Percentiles rank a stretch among this genome's conserved stretches.
Evolutionary conservation across 2,888 invertebrate genomes (phyloP).

Genomic region (Eupithecia subumbrata): DNA sequence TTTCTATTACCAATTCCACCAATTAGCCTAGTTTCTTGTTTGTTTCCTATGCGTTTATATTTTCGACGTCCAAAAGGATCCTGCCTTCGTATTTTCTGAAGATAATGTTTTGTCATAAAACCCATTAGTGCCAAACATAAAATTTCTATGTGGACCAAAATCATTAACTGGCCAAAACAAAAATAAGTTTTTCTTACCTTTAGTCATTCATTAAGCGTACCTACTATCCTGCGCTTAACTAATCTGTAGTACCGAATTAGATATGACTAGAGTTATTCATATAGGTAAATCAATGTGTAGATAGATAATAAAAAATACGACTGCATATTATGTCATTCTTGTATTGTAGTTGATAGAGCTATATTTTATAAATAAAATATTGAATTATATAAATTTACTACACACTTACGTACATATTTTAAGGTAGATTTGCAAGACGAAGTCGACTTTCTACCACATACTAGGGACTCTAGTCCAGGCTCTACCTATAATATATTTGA

Average conservation of each 20-base stretch:
- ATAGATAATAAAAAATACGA: constrained; percentile 29
- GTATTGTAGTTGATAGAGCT: constrained; percentile 16
- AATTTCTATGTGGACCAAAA: constrained; percentile 6
- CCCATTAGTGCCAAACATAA: constrained; percentile 9
- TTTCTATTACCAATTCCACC: not conserved
- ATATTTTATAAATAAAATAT: constrained; percentile 26
- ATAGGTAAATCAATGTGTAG: constrained; percentile 18
- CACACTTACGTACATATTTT: not conserved
- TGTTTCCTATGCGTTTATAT: not conserved
- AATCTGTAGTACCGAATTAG: not conserved
- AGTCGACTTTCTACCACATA: not conserved
- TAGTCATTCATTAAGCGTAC: not conserved
- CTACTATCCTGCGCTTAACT: not conserved
- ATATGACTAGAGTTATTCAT: not conserved
- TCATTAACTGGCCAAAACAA: not conserved
- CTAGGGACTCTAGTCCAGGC: not conserved
- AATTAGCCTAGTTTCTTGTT: not conserved
- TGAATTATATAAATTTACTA: constrained; percentile 12
- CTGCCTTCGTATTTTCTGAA: not conserved
- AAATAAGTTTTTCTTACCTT: not conserved
- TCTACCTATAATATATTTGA: not conserved
- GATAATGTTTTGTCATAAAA: not conserved
- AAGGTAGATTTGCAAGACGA: not conserved
- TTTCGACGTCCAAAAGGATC: not conserved
- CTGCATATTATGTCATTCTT: constrained; percentile 25